Evolutionary conservation across 2,113 vertebrate species (phyloP).

Genomic region (Limnothrissa miodon): DNA sequence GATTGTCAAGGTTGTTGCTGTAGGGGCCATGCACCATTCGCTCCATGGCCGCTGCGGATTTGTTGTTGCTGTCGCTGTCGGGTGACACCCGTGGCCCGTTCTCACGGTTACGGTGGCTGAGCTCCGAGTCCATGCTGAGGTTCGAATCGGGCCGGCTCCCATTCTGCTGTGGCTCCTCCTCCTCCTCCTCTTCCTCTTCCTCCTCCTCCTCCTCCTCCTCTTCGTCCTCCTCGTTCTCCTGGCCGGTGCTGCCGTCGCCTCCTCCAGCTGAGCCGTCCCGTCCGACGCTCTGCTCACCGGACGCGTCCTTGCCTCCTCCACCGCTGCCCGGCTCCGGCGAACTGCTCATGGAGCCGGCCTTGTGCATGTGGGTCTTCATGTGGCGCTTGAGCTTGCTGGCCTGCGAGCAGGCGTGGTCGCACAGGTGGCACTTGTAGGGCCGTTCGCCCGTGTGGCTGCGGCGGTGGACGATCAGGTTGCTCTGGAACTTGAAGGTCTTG

Average conservation of each 20-base stretch:
- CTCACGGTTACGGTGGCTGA: constrained; percentile 82
- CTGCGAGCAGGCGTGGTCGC: constrained; percentile 98
- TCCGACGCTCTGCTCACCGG: constrained; percentile 84
- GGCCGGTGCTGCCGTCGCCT: constrained; percentile 83
- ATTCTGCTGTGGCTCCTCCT: constrained; percentile 72
- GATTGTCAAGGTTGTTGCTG: constrained; percentile 91
- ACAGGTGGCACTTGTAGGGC: constrained; percentile 98
- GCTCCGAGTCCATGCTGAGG: constrained; percentile 94
- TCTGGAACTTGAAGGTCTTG: constrained; percentile 99
- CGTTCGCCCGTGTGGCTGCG: constrained; percentile 98
- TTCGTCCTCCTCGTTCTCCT: constrained; percentile 88
- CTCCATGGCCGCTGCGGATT: constrained; percentile 76
- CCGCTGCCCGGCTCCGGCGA: constrained; percentile 89
- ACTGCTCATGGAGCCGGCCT: constrained; percentile 89
- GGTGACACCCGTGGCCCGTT: constrained; percentile 77
- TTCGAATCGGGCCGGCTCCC: constrained; percentile 93
- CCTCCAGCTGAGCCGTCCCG: constrained; percentile 82
- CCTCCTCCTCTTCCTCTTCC: constrained; percentile 74
- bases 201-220: constrained; percentile 92
- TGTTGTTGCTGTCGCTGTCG: constrained; percentile 84
- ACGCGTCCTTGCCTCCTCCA: constrained; percentile 85
- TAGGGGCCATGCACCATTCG: constrained; percentile 87
- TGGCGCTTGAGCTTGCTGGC: constrained; percentile 99
- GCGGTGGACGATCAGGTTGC: constrained; percentile 96
- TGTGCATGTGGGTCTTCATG: constrained; percentile 99